Conservation (phyloP, 2,797 vertebrate species). For the Parotocinclus haroldoi region DNA sequence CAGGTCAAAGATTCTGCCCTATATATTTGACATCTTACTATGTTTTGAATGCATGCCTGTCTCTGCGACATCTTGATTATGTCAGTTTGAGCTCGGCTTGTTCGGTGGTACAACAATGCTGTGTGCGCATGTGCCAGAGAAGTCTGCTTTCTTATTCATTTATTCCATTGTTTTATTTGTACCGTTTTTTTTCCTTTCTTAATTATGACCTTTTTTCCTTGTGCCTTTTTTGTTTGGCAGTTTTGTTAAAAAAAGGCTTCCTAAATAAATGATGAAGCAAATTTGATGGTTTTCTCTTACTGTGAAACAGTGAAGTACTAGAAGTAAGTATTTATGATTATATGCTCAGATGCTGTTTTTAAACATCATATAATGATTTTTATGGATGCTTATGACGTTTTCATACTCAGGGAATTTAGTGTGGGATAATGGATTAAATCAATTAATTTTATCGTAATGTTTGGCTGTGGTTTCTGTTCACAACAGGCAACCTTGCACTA, state of each 20-base stretch:
- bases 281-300: not conserved
- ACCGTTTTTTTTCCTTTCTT: conserved; percentile 13
- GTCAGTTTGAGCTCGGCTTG: conserved; percentile 6
- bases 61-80: not conserved
- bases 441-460: too few relatives aligned
- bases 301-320: too few relatives aligned
- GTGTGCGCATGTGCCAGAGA: conserved; percentile 1
- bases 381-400: too few relatives aligned
- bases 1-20: not conserved
- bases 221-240: conserved; percentile 17
- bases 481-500: too few relatives aligned
- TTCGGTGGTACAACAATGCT: conserved; percentile 32
- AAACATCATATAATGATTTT: too few relatives aligned
- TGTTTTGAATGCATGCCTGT: not conserved
- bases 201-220: conserved; percentile 1
- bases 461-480: too few relatives aligned
- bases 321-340: too few relatives aligned
- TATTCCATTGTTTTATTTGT: conserved; percentile 13
- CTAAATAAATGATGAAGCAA: conserved; percentile 37
- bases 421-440: too few relatives aligned
- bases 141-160: not conserved
- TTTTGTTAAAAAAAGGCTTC: conserved; percentile 23
- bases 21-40: too few relatives aligned
- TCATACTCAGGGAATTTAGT: too few relatives aligned
- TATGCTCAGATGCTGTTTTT: too few relatives aligned